Percentiles rank a stretch among this genome's conserved stretches.
phyloP scores from a whole-genome alignment of 2,797 vertebrate species.

The Clamator glandarius region DNA sequence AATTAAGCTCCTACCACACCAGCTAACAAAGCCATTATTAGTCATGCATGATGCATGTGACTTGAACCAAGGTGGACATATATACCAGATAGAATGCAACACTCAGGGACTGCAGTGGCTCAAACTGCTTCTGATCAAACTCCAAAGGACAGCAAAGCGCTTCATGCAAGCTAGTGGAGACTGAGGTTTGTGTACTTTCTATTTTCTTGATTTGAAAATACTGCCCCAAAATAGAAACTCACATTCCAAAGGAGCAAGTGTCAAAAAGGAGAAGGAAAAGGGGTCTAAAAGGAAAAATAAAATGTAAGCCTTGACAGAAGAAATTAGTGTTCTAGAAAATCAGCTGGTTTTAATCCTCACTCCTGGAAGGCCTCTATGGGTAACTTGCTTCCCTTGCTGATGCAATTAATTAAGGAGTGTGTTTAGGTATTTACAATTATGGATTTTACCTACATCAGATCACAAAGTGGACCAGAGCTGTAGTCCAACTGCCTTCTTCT shows the following conservation, averaged over 20 bases:
- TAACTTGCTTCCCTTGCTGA: not conserved
- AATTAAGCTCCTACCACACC: conserved; percentile 27
- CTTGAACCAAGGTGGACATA: conserved; percentile 35
- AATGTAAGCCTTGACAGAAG: not conserved
- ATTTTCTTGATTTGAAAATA: not conserved
- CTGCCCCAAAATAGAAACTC: not conserved
- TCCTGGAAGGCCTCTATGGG: not conserved
- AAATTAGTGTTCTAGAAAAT: not conserved
- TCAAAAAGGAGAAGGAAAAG: not conserved
- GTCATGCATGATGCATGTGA: conserved; percentile 36
- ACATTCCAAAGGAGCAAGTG: not conserved
- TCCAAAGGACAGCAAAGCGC: not conserved
- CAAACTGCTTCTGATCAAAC: not conserved
- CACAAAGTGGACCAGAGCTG: not conserved
- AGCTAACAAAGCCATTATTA: conserved; percentile 54
- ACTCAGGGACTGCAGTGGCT: not conserved
- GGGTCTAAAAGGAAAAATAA: not conserved
- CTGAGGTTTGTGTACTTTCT: not conserved
- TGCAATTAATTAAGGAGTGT: not conserved
- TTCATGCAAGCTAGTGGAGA: not conserved
- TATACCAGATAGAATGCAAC: not conserved
- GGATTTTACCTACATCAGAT: not conserved
- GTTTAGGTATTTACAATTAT: not conserved
- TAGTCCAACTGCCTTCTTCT: not conserved
- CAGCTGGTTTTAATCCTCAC: not conserved